Evolutionary conservation across 2,888 invertebrate genomes (phyloP), one percentile per base, ranked within the genome.

Genomic region (Phyllotreta striolata): DNA sequence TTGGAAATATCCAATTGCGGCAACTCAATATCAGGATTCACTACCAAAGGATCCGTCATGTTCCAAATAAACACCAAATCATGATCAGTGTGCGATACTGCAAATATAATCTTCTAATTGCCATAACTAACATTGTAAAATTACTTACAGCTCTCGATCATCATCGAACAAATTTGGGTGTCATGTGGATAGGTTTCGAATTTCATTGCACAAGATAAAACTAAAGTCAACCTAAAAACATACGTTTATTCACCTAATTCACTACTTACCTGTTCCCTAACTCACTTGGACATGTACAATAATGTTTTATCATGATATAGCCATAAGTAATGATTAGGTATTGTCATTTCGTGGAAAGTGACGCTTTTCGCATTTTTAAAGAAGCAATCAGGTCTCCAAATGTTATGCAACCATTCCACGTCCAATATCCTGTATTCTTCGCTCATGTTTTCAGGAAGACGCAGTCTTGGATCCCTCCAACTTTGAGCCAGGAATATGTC

Each of bases 131-230:
- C 13, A 66, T 37, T 12, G 24, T 34, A 13, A 59, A 38, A 7
- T 46, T 77, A 90, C 94, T 89, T 85, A 95, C 95, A 86, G 77
- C 95, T 95, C 84, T 96, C 95, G 64, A 96, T 95, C 91, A 93
- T 93, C 90, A 96, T 93, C 57, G 91, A 91, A 80, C 96, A 96
- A 73, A 91, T 91, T 83, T 96, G 96, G 1, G 95, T 95, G 76
- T 96, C 96, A 77, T 96, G 95, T 0, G 96, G 96, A 80, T 95
- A 96, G 0, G 93, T 89, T 77, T 95, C 93, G 73, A 96, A 94
- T 82, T 95, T 93, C 96, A 96, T 96, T 1, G 95, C 95, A 80
- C 96, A 96, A 0, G 95, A 95, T 37, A 96, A 82, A 0, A 95
- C 95, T 72, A 96, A 79, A 0, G 95, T 95, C 71, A 96, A 83